phyloP scores from a whole-genome alignment of 2,797 vertebrate species.

The Danio aesculapii region DNA sequence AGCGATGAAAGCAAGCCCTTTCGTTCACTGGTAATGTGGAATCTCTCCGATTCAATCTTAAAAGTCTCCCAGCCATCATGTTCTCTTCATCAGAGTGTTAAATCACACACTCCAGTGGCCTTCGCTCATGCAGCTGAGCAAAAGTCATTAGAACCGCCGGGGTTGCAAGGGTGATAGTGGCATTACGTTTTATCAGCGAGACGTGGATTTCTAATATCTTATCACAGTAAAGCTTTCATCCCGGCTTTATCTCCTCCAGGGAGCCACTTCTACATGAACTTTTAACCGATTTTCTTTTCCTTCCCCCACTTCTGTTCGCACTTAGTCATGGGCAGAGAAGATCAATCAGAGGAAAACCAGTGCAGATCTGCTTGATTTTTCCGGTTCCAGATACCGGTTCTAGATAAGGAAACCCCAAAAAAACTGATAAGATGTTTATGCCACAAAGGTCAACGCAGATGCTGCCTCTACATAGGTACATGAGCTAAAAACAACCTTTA shows the following conservation, averaged over 20 bases:
- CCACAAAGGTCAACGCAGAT: conserved; percentile 20
- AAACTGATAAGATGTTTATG: conserved; percentile 19
- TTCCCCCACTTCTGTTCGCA: conserved; percentile 40
- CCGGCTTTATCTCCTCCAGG: conserved; percentile 41
- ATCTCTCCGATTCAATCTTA: conserved; percentile 30
- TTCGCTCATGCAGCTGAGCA: conserved; percentile 27
- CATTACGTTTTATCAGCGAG: conserved; percentile 41
- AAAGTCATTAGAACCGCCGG: conserved; percentile 50
- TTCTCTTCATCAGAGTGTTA: conserved; percentile 42
- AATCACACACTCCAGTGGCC: conserved; percentile 34
- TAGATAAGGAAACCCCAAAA: not conserved
- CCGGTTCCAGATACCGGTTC: conserved; percentile 30
- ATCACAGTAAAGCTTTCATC: conserved; percentile 54
- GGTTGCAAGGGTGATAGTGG: conserved; percentile 43
- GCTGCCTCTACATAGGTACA: not conserved
- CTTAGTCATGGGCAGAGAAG: conserved; percentile 45
- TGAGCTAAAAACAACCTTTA: not conserved
- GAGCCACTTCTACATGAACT: conserved; percentile 47
- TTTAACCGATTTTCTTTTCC: conserved; percentile 39
- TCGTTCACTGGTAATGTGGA: conserved; percentile 28
- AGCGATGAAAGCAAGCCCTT: not conserved
- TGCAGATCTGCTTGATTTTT: conserved; percentile 42
- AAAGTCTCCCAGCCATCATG: conserved; percentile 18
- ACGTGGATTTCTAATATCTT: conserved; percentile 49
- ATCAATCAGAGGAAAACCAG: conserved; percentile 38